Percentiles rank a stretch among this genome's conserved stretches.
Evolutionary conservation across 2,113 vertebrate genomes (phyloP).

Genomic region (Hippocampus zosterae): DNA sequence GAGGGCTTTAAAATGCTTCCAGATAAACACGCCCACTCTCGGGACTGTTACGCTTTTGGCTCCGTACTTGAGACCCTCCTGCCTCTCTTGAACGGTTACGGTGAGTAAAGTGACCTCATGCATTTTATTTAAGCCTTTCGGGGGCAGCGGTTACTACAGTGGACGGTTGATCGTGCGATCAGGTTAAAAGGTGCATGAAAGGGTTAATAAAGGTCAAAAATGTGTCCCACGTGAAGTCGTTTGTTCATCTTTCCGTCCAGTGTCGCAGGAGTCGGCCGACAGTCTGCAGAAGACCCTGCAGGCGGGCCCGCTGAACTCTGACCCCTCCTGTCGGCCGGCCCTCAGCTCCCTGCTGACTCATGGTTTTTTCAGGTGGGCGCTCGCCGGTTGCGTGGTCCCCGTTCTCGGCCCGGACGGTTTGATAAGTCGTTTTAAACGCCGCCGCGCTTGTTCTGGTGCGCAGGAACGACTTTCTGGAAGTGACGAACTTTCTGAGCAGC

Average conservation of each 20-base stretch:
- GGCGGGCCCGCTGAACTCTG: slow-evolving; percentile 76
- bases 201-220: too few species aligned
- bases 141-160: too few species aligned
- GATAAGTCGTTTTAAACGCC: fast-evolving
- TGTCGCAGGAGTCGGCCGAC: slow-evolving; percentile 66
- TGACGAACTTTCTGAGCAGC: slow-evolving; percentile 92
- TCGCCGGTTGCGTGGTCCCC: not conserved
- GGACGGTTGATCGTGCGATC: too few species aligned
- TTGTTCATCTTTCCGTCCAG: slow-evolving; percentile 25
- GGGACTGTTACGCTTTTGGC: slow-evolving; percentile 90
- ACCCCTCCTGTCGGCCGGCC: slow-evolving; percentile 74
- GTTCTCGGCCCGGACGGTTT: not conserved
- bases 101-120: slow-evolving; percentile 69
- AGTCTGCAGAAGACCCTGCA: slow-evolving; percentile 82
- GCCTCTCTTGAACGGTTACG: slow-evolving; percentile 73
- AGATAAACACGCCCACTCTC: slow-evolving; percentile 77
- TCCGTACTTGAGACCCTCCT: slow-evolving; percentile 81
- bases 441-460: slow-evolving; percentile 33
- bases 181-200: too few species aligned
- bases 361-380: slow-evolving; percentile 86
- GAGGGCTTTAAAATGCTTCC: slow-evolving; percentile 82
- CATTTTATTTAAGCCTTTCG: too few species aligned
- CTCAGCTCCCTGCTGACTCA: slow-evolving; percentile 83
- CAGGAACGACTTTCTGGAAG: slow-evolving; percentile 95
- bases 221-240: too few species aligned